Base-by-base conservation (phyloP, 2,888 invertebrate genomes). In the Coecobrya sp. region DNA sequence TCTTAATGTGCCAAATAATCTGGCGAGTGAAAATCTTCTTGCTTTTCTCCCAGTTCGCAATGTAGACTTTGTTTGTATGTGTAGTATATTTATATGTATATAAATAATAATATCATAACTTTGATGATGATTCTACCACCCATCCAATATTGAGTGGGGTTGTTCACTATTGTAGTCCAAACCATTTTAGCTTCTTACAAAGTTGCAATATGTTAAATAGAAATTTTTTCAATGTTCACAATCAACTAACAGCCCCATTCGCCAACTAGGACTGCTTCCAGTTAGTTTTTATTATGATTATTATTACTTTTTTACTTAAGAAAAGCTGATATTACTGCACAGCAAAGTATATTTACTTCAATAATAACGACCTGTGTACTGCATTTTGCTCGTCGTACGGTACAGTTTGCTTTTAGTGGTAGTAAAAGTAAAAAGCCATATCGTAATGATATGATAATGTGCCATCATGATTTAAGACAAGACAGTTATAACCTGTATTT, bases 371-470 rank as follows among this genome's bases (percentile, higher is more conserved):
- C 52, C 4, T 52, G 0, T 55, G 5, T 25, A 10, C 13, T 4
- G 25, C 76, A 45, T 13, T 13, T 36, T 25, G 0, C 49, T 55
- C 10, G 25, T 25, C 19, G 22, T 11, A 25, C 76, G 22, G 5
- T 52, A 27, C 49, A 79, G 0, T 27, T 79, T 27, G n/a, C 65
- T 79, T 49, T 82, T 42, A 5, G 5, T 42, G 52, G 79, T 52
- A 79, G 55, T 22, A 52, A 79, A 49, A 89, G 89, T 68, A 73
- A 89, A 62, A 85, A 55, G 85, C 65, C 30, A 86, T 92, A 86
- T 87, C 84, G 68, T 88, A 92, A 92, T 92, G 92, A 92, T 92
- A 92, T 92, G 92, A 92, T 92, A 92, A 88, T 88, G 92, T 88
- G 88, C 92, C 59, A 88, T 88, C 88, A 92, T 92, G 92, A 92